Base-by-base conservation (phyloP, 2,888 invertebrate genomes). In the Drepana falcataria region DNA sequence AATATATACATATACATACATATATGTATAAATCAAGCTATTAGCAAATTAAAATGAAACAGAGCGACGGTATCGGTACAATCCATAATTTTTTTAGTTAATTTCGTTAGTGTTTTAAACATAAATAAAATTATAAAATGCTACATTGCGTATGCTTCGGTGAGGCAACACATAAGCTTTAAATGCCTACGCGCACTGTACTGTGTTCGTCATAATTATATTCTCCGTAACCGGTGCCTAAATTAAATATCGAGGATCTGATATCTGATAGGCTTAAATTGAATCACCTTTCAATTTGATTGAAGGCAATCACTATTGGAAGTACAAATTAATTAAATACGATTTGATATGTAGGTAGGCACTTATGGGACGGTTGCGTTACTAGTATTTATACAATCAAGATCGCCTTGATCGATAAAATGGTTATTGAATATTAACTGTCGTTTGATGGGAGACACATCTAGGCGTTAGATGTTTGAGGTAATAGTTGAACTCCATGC, bases 301-400 rank as follows among this genome's bases (percentile, higher is more conserved):
- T 79, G 82, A 80, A 79, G 70, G 73, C 72, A 68, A 72, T 65
- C 63, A 70, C 68, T 73, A 73, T 73, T 71, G 72, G 73, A 63
- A 63, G 75, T 72, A 78, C 72, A 77, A 81, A 82, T 81, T 81
- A 83, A 85, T 85, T 79, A 76, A 71, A 72, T 72, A 65, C 63
- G 59, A 54, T 57, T 63, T 60, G 61, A 66, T 63, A 68, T 40
- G 9, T 44, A 9, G 6, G 9, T 44, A 44, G 6, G 9, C 9
- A 44, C 56, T 54, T 54, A 66, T 60, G 55, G 48, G 57, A 58
- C 62, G 60, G 58, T 61, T 51, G 58, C 58, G 61, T 66, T 57
- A 58, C 57, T 56, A 52, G 55, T 41, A 51, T 53, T 47, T 55
- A 59, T 57, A 57, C 59, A 61, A 65, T 65, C 53, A 62, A 60